phyloP scores from a whole-genome alignment of 2,113 vertebrate species.

The Patagioenas fasciata region DNA sequence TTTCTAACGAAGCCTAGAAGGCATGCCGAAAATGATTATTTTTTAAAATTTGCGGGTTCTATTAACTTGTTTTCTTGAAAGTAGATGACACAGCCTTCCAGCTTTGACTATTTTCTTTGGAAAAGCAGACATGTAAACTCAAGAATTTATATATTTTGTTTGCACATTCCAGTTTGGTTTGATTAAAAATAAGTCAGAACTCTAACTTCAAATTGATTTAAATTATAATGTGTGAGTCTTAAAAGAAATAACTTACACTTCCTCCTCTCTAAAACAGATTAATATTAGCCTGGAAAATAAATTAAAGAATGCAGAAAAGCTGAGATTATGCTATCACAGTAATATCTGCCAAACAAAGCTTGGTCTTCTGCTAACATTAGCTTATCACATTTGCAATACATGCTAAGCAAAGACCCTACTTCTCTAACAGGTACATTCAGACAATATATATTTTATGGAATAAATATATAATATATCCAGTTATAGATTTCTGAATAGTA shows the following conservation, averaged over 20 bases:
- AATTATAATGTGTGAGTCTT: neutral
- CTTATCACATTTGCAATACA: conserved; percentile 68
- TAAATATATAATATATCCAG: conserved; percentile 78
- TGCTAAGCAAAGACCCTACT: conserved; percentile 72
- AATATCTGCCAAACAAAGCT: conserved; percentile 56
- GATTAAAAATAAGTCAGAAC: neutral
- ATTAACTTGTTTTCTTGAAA: neutral
- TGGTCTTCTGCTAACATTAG: conserved; percentile 64
- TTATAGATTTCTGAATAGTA: conserved; percentile 74
- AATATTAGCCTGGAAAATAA: conserved; percentile 63
- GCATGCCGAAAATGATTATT: neutral
- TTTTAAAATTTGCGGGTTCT: neutral
- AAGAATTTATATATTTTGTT: neutral
- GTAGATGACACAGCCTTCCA: neutral
- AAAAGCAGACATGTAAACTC: conserved; percentile 53
- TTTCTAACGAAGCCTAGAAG: neutral
- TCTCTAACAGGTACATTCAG: conserved; percentile 72
- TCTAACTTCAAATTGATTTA: conserved; percentile 38
- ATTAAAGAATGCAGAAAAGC: conserved; percentile 59
- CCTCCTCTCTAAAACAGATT: conserved; percentile 52
- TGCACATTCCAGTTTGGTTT: conserved; percentile 26
- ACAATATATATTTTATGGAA: conserved; percentile 75
- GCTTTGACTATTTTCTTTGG: conserved; percentile 51
- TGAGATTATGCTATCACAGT: conserved; percentile 43
- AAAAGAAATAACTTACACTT: conserved; percentile 48